Percentiles rank a stretch among this genome's conserved stretches.
These are phyloP conservation scores for Mastomys coucha DNA, from an alignment of 2,113 vertebrate genomes.

Conservation along the genomic window DNA sequence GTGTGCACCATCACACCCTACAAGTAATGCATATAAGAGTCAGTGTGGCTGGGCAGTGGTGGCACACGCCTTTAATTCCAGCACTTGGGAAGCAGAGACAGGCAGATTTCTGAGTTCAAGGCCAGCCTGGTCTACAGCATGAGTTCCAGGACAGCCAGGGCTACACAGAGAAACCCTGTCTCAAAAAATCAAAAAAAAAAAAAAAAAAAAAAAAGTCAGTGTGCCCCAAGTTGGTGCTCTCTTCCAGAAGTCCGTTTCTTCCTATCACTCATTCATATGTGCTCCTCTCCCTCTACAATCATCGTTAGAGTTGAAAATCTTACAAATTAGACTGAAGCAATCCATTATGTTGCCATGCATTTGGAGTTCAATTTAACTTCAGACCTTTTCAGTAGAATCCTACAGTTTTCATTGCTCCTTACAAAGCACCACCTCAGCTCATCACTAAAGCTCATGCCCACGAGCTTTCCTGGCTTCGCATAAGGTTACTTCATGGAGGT, in stretches of 20 bases:
- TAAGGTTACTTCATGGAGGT: conserved; percentile 56
- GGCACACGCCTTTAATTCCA: no score
- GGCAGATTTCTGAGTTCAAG: no score
- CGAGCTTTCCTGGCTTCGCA: background rate
- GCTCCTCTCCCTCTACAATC: background rate
- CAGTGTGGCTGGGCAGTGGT: no score
- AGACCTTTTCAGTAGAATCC: background rate
- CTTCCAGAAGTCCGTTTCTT: background rate
- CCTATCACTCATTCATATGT: background rate
- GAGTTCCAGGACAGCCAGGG: no score
- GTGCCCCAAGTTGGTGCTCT: background rate
- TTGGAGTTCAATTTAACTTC: background rate
- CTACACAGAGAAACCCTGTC: no score
- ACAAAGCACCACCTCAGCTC: background rate
- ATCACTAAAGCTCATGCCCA: background rate
- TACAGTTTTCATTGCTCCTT: background rate
- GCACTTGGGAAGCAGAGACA: no score
- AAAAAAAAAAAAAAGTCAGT: no score
- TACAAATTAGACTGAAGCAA: conserved; percentile 13
- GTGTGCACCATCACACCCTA: background rate
- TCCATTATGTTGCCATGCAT: background rate
- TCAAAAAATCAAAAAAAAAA: no score
- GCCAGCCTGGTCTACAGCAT: no score
- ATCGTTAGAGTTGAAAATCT: background rate
- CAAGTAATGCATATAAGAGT: background rate